phyloP scores from a whole-genome alignment of 1,140 invertebrate species.

The Drosophila melanogaster region Release_6_plus_ISO1_MT NC_004354.4:18387001-18387500 shows the following conservation, averaged over 20 bases:
- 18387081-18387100: not conserved
- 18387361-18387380: not conserved
- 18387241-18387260: too few relatives aligned
- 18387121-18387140: not conserved
- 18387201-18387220: too few relatives aligned
- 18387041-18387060: not conserved
- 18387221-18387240: too few relatives aligned
- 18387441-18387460: not conserved
- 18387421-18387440: too few relatives aligned
- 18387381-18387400: too few relatives aligned
- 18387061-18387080: conserved; percentile 2
- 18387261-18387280: too few relatives aligned
- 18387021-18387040: not conserved
- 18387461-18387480: not conserved
- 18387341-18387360: not conserved
- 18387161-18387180: conserved; percentile 25
- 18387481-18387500: conserved; percentile 12
- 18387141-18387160: conserved; percentile 4
- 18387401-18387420: not conserved
- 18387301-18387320: too few relatives aligned
- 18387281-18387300: too few relatives aligned
- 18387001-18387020: not conserved
- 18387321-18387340: not conserved
- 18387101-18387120: not conserved
- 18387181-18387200: conserved; percentile 21